Conservation (phyloP, 1,140 invertebrate species). For the Zaprionus africanus region DNA sequence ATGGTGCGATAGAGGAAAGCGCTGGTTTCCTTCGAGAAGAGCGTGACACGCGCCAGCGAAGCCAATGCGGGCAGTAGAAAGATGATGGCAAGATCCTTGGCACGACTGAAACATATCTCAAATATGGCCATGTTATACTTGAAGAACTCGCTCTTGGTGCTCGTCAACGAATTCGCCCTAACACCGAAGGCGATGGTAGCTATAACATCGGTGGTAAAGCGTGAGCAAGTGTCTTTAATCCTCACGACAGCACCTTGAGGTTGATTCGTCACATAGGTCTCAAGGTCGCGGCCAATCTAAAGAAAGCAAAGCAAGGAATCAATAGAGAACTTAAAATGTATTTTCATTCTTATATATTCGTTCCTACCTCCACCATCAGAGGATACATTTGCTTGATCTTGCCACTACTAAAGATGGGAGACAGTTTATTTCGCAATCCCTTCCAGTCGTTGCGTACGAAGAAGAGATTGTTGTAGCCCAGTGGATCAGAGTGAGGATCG, state of each 20-base stretch:
- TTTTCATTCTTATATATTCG: background rate
- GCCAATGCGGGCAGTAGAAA: constrained; percentile 78
- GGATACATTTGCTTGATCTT: constrained; percentile 86
- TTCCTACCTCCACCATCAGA: constrained; percentile 79
- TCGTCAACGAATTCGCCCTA: constrained; percentile 85
- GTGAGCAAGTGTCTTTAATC: constrained; percentile 83
- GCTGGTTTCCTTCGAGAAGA: constrained; percentile 54
- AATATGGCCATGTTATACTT: constrained; percentile 84
- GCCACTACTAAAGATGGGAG: constrained; percentile 85
- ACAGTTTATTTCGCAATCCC: constrained; percentile 84
- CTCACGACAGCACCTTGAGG: constrained; percentile 9
- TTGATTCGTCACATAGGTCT: constrained; percentile 22
- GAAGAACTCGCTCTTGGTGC: constrained; percentile 84
- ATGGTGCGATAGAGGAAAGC: constrained; percentile 74
- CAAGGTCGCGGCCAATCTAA: constrained; percentile 64
- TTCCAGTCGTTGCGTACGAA: constrained; percentile 84
- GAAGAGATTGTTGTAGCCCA: constrained; percentile 69
- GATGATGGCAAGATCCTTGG: constrained; percentile 84
- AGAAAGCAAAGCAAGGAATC: background rate
- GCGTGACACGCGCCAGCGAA: constrained; percentile 48
- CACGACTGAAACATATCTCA: constrained; percentile 84
- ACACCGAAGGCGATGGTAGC: constrained; percentile 86
- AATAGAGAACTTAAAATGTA: background rate
- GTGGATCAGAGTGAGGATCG: constrained; percentile 56
- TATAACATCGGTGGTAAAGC: constrained; percentile 87